Evolutionary conservation across 2,888 invertebrate genomes (phyloP).

Genomic region (Folsomia manolachei): DNA sequence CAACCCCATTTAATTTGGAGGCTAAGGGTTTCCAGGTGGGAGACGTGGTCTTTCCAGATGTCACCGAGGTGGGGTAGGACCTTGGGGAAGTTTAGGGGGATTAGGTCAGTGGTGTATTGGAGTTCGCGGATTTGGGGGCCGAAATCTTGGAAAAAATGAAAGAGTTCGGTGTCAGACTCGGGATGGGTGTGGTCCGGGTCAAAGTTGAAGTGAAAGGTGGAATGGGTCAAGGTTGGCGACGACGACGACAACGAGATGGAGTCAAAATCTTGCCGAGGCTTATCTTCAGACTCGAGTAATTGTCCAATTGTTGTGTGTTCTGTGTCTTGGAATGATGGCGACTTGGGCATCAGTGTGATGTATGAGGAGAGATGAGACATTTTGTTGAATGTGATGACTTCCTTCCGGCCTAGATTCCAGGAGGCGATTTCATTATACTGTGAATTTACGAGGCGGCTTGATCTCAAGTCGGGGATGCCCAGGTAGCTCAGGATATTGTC

Average conservation of each 20-base stretch:
- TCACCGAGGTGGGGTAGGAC: conserved; percentile 34
- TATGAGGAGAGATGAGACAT: conserved; percentile 33
- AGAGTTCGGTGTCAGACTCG: conserved; percentile 17
- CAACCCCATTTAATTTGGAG: conserved; percentile 39
- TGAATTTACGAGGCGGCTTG: conserved; percentile 32
- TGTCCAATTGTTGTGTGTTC: conserved; percentile 14
- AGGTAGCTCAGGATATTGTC: conserved; percentile 29
- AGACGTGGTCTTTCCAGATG: conserved; percentile 29
- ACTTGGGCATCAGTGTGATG: conserved; percentile 32
- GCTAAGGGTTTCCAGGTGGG: conserved; percentile 27
- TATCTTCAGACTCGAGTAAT: neutral
- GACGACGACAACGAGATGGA: neutral
- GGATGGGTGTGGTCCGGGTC: conserved; percentile 33
- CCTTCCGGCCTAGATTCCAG: conserved; percentile 29
- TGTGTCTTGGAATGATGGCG: neutral
- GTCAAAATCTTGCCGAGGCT: neutral
- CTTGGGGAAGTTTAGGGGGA: conserved; percentile 36
- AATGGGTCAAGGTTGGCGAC: conserved; percentile 9
- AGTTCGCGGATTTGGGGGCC: conserved; percentile 30
- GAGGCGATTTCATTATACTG: conserved; percentile 43
- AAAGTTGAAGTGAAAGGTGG: conserved; percentile 32
- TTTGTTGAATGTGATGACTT: conserved; percentile 32
- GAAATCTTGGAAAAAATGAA: conserved; percentile 29
- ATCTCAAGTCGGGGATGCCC: conserved; percentile 31
- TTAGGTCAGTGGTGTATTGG: conserved; percentile 37